A percentile compares a stretch with the other conserved stretches of the same genome.
Evolutionary conservation across 1,140 invertebrate genomes (phyloP).

Genomic region (Hyles vespertilio): DNA sequence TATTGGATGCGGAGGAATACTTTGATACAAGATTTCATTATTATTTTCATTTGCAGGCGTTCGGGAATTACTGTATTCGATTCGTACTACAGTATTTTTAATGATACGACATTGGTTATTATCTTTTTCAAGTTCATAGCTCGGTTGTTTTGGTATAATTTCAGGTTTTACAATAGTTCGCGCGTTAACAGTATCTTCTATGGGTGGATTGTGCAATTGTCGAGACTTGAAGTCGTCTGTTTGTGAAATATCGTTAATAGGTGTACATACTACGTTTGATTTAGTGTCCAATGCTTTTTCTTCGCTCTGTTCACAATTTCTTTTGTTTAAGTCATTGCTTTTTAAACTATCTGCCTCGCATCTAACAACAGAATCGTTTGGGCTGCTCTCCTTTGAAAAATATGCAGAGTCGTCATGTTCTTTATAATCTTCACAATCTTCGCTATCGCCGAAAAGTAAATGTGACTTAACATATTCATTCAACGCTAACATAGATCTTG

Average conservation of each 20-base stretch:
- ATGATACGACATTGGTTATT: background rate
- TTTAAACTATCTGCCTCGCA: constrained; percentile 53
- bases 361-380: constrained; percentile 54
- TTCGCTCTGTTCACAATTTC: constrained; percentile 1
- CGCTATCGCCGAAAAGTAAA: constrained; percentile 53
- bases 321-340: constrained; percentile 37
- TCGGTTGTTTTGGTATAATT: background rate
- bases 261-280: constrained; percentile 7
- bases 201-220: constrained; percentile 39
- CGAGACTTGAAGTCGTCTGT: constrained; percentile 64
- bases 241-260: constrained; percentile 31
- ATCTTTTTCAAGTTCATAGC: background rate
- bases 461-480: constrained; percentile 65
- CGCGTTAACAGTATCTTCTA: background rate
- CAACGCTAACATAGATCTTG: constrained; percentile 54
- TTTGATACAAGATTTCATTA: no score
- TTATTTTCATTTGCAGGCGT: background rate
- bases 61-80: constrained; percentile 7
- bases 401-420: constrained; percentile 53
- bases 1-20: no score
- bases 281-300: background rate
- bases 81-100: constrained; percentile 9
- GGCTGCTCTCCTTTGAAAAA: constrained; percentile 63
- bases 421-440: constrained; percentile 34
- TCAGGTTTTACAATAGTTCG: background rate